Conservation (phyloP, 2,797 vertebrate species). For the Spinibarbus caldwelli region DNA sequence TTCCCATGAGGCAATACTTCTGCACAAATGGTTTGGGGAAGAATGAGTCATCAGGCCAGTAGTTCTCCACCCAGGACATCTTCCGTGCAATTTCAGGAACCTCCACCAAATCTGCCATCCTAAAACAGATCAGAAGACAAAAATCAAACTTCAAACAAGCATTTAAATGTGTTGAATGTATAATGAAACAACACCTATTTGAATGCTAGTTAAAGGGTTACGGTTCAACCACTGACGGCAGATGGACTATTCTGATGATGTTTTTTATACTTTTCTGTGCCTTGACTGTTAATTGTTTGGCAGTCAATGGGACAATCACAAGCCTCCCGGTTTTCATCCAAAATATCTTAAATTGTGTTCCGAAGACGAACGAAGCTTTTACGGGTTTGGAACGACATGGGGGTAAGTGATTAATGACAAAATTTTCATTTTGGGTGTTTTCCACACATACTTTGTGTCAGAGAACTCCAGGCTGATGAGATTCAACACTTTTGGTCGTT, state of each 20-base stretch:
- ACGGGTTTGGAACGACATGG: too few species aligned
- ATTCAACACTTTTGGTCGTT: slow-evolving; percentile 96
- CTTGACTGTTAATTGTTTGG: too few species aligned
- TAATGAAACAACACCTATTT: neutral
- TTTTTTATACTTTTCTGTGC: too few species aligned
- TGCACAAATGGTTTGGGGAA: slow-evolving; percentile 99
- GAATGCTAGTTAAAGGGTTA: neutral
- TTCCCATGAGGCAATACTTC: slow-evolving; percentile 99
- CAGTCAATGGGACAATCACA: too few species aligned
- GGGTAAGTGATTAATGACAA: too few species aligned
- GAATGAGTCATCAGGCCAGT: slow-evolving; percentile 98
- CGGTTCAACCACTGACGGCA: too few species aligned
- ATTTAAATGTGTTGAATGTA: neutral
- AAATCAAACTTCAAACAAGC: neutral
- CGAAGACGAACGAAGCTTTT: too few species aligned
- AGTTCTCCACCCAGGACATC: slow-evolving; percentile 99
- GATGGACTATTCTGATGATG: too few species aligned
- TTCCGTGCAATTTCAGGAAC: slow-evolving; percentile 95
- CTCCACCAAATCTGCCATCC: slow-evolving; percentile 95
- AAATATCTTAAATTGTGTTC: too few species aligned
- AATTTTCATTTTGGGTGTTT: too few species aligned
- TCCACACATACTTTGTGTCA: slow-evolving; percentile 86
- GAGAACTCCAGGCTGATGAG: slow-evolving; percentile 99
- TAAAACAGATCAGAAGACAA: slow-evolving; percentile 60
- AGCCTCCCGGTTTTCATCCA: too few species aligned